Base-by-base conservation (phyloP, 2,888 invertebrate genomes). In the Epirrita christyi region DNA sequence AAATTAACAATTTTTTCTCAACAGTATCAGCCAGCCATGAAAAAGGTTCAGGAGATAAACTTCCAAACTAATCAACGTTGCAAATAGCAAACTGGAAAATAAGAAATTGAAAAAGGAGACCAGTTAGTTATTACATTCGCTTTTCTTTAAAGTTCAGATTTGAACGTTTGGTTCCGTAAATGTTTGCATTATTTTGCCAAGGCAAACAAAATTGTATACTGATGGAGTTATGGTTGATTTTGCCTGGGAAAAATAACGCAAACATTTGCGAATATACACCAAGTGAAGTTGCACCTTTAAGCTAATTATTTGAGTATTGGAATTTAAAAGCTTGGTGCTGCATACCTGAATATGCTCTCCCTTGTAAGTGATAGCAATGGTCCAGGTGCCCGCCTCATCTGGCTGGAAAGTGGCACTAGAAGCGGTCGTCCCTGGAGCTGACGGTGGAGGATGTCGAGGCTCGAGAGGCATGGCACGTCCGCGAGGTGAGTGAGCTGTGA, bases 381-480 rank as follows among this genome's bases (percentile, higher is more conserved):
- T 96, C 99, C 99, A 99, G 76, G 98, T 97, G 55, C 99, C 99
- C 37, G 98, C 96, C 91, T 99, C 99, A 72, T 98, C 97, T 0
- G 99, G 99, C 79, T 98, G 97, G 86, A 99, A 99, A 73, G 97
- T 98, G 66, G 99, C 98, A 68, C 97, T 97, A 80, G 98, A 92
- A 28, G 91, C 90, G 0, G 92, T 98, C 51, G 97, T 97, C 54
- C 97, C 97, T 43, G 96, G 96, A n/a, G 96, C 95, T 63, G 96
- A 96, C 41, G 95, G 95, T n/a, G 97, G 95, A 0, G 97, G 97
- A 80, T 91, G 91, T 0, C 89, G 82, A 0, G 89, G 75, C 40
- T 86, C 77, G 1, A 92, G 61, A 0, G 88, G 85, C 54, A 97
- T 93, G 0, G 96, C 94, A 43, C 96, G 94, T 10, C 98, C 98